Percentiles rank a stretch among this genome's conserved stretches.
Evolutionary conservation across 2,888 invertebrate genomes (phyloP).

Genomic region (Macrosiphum euphorbiae): DNA sequence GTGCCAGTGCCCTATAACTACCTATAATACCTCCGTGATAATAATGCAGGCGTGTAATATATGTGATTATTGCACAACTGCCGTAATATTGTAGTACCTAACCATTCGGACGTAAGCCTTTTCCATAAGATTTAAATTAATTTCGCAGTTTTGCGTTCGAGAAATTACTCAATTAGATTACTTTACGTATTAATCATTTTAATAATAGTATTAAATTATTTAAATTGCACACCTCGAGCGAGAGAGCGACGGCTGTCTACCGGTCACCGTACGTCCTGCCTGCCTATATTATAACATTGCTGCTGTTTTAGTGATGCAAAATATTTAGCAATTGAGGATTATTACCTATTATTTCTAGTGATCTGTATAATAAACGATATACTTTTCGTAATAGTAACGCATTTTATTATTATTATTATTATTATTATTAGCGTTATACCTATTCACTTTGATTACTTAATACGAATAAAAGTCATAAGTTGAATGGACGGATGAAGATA

Average conservation of each 20-base stretch:
- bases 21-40: background rate
- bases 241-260: constrained; percentile 9
- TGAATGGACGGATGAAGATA: background rate
- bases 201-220: background rate
- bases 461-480: background rate
- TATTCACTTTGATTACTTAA: background rate
- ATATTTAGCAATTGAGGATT: constrained; percentile 5
- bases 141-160: background rate
- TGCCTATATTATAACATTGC: background rate
- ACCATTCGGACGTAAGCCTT: background rate
- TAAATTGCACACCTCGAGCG: background rate
- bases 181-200: background rate
- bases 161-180: constrained; percentile 22
- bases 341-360: background rate
- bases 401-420: background rate
- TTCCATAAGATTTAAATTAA: constrained; percentile 8
- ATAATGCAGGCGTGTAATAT: background rate
- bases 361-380: background rate
- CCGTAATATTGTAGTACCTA: background rate
- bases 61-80: constrained; percentile 5
- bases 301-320: background rate
- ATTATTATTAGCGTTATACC: background rate
- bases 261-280: background rate
- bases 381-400: background rate
- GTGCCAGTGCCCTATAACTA: background rate